A percentile compares a stretch with the other conserved stretches of the same genome.
These are phyloP conservation scores for Sylvia borin DNA, from an alignment of 2,797 vertebrate species.

Conservation along the genomic window DNA sequence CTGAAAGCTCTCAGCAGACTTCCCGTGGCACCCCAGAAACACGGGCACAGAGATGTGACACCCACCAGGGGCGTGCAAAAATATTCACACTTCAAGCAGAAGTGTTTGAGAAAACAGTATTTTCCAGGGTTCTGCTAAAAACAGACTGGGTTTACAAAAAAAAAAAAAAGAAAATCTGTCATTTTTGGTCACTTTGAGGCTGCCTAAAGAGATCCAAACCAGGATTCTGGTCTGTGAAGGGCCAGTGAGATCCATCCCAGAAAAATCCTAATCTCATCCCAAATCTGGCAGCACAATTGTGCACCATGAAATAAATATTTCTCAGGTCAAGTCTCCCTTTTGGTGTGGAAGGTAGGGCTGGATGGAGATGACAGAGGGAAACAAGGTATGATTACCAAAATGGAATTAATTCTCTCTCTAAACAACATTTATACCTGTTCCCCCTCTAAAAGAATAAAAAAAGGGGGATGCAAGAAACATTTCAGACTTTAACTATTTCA, in stretches of 20 bases:
- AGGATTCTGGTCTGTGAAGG: not conserved
- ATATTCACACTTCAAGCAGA: not conserved
- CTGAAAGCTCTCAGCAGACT: not conserved
- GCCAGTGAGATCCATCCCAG: not conserved
- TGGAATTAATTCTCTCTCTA: not conserved
- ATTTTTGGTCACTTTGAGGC: not conserved
- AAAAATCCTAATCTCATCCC: not conserved
- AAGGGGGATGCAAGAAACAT: not conserved
- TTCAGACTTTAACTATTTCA: not conserved
- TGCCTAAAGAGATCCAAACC: not conserved
- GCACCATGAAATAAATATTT: not conserved
- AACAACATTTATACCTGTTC: not conserved
- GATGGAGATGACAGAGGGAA: not conserved
- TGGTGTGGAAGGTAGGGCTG: not conserved
- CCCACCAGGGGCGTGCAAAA: not conserved
- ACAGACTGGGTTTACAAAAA: not conserved
- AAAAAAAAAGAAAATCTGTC: not conserved
- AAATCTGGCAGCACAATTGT: not conserved
- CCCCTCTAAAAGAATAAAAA: too few relatives aligned
- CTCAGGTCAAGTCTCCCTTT: not conserved
- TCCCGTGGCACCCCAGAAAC: not conserved
- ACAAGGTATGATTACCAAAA: not conserved
- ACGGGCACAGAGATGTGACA: not conserved
- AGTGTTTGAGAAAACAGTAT: not conserved
- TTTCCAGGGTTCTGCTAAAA: not conserved